phyloP scores from a whole-genome alignment of 2,797 vertebrate genomes.

The Sebastes miniatus region DNA sequence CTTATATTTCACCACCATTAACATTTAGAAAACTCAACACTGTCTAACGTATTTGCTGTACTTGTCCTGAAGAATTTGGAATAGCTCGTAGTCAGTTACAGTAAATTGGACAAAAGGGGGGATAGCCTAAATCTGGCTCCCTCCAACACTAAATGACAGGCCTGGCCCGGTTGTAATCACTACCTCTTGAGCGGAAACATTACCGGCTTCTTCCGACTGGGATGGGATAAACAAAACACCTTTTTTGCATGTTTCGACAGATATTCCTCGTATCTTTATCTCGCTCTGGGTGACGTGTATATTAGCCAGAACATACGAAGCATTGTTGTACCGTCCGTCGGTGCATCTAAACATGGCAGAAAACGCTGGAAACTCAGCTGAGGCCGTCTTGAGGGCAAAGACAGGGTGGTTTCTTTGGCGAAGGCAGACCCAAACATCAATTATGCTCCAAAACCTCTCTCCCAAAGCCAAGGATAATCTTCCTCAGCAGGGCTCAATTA shows the following conservation, averaged over 20 bases:
- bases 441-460: constrained; percentile 73
- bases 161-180: constrained; percentile 63
- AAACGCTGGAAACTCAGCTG: background rate
- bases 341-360: constrained; percentile 15
- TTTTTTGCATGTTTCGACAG: constrained; percentile 29
- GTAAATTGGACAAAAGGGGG: constrained; percentile 45
- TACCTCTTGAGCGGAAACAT: constrained; percentile 56
- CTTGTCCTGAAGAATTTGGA: constrained; percentile 1
- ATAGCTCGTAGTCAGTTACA: constrained; percentile 9
- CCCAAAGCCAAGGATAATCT: constrained; percentile 76
- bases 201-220: constrained; percentile 38
- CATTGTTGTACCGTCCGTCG: background rate
- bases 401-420: constrained; percentile 74
- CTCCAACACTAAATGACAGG: constrained; percentile 71
- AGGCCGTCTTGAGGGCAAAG: constrained; percentile 47
- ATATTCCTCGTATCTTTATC: constrained; percentile 13
- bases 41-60: background rate
- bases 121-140: constrained; percentile 50
- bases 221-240: constrained; percentile 31
- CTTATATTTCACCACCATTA: background rate
- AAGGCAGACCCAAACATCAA: constrained; percentile 76
- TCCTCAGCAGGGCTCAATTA: constrained; percentile 79
- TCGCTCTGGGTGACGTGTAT: background rate
- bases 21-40: constrained; percentile 1
- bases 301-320: background rate